Conservation (phyloP, 2,113 vertebrate genomes). For the Hyperoodon ampullatus region DNA sequence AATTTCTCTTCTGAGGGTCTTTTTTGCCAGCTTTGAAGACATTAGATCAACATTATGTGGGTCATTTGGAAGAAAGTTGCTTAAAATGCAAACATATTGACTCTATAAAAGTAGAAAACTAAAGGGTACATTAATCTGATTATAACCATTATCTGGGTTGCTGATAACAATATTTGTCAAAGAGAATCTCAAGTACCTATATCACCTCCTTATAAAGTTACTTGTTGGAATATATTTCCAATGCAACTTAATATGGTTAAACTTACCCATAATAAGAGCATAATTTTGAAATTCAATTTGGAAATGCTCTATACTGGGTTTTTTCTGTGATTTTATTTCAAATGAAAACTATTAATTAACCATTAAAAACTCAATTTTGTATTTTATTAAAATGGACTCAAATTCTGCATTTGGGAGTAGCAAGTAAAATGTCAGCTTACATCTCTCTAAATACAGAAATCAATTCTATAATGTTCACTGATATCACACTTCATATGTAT, state of each 20-base stretch:
- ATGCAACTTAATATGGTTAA: neutral
- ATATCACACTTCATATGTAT: neutral
- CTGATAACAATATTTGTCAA: neutral
- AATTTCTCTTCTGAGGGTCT: neutral
- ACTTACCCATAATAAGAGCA: neutral
- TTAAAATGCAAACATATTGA: neutral
- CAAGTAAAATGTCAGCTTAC: neutral
- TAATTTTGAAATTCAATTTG: conserved; percentile 3
- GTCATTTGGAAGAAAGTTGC: neutral
- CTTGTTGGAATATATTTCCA: neutral
- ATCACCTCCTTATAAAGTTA: neutral
- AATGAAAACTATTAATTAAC: neutral
- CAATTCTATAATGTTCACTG: neutral
- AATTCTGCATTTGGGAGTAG: neutral
- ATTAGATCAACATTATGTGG: neutral
- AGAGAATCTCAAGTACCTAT: neutral
- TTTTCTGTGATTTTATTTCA: conserved; percentile 32
- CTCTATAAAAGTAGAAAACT: neutral
- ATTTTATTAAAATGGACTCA: neutral
- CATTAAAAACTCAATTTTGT: neutral
- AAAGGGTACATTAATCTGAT: neutral
- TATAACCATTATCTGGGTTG: neutral
- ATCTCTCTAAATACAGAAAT: neutral
- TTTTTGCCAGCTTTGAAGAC: neutral
- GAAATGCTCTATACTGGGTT: neutral